Conservation (phyloP, 2,888 invertebrate genomes). For the Deilephila porcellus region DNA sequence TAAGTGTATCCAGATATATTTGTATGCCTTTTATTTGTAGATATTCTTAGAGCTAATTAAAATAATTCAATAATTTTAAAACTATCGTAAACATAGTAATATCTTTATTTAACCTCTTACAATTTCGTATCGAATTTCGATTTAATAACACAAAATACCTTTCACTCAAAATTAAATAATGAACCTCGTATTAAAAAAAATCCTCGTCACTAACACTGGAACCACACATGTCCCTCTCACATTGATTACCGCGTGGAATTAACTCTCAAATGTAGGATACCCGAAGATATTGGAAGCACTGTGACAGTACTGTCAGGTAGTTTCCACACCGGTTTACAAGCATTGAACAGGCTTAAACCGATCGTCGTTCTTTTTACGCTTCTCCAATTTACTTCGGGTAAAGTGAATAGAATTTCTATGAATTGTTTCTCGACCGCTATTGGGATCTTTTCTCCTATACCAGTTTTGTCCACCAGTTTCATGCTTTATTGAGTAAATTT, state of each 20-base stretch:
- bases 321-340: constrained; percentile 23
- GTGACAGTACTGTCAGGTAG: constrained; percentile 42
- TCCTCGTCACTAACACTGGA: constrained; percentile 33
- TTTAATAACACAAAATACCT: too few relatives aligned
- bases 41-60: background rate
- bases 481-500: background rate
- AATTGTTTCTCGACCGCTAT: background rate
- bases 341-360: background rate
- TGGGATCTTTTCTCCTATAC: background rate
- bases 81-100: background rate
- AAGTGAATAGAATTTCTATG: background rate
- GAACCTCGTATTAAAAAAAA: background rate
- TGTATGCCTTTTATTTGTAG: background rate
- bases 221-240: constrained; percentile 42
- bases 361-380: background rate
- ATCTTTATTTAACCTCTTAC: too few relatives aligned
- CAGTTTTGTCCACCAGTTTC: background rate
- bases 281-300: constrained; percentile 42
- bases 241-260: constrained; percentile 53
- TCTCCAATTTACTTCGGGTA: background rate
- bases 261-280: constrained; percentile 40
- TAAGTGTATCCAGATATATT: too few relatives aligned
- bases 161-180: too few relatives aligned
- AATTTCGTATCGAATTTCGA: too few relatives aligned
- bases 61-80: too few relatives aligned